Percentiles rank a stretch among this genome's conserved stretches.
Conservation (phyloP, 2,888 invertebrate species). For the Plagodis dolabraria region DNA sequence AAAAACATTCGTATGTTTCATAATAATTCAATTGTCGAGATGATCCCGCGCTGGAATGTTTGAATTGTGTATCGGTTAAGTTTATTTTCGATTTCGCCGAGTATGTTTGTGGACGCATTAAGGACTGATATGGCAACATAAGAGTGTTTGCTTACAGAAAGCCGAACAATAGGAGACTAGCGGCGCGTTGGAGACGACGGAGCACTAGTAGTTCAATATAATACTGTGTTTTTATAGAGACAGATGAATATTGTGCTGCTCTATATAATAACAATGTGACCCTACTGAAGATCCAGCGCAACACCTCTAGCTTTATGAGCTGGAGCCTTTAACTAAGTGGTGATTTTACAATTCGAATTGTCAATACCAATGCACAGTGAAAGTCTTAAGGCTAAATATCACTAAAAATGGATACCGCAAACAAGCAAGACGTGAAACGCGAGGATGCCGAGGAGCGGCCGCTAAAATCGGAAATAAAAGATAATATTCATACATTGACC, state of each 20-base stretch:
- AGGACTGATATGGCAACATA: conserved; percentile 73
- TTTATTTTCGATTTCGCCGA: conserved; percentile 64
- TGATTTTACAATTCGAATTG: neutral
- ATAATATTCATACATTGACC: conserved; percentile 59
- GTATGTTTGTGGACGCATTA: conserved; percentile 68
- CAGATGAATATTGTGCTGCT: conserved; percentile 46
- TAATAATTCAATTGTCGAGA: conserved; percentile 29
- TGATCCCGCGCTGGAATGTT: conserved; percentile 43
- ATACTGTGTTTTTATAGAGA: conserved; percentile 54
- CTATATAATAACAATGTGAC: conserved; percentile 50
- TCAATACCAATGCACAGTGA: conserved; percentile 21
- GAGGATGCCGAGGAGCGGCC: conserved; percentile 61
- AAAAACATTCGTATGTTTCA: conserved; percentile 36
- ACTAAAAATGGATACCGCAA: conserved; percentile 53
- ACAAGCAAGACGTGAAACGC: conserved; percentile 45
- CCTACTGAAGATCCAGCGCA: conserved; percentile 4
- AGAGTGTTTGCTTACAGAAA: conserved; percentile 69
- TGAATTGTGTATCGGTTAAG: conserved; percentile 56
- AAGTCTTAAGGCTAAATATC: conserved; percentile 25
- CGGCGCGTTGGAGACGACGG: conserved; percentile 47
- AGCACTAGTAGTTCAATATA: conserved; percentile 54
- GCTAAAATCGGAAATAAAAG: conserved; percentile 57
- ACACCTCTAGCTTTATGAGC: conserved; percentile 10
- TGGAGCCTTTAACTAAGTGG: neutral
- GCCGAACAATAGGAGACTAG: conserved; percentile 64